Evolutionary conservation across 2,797 vertebrate genomes (phyloP).

Genomic region (Paratrypauchen microcephalus): DNA sequence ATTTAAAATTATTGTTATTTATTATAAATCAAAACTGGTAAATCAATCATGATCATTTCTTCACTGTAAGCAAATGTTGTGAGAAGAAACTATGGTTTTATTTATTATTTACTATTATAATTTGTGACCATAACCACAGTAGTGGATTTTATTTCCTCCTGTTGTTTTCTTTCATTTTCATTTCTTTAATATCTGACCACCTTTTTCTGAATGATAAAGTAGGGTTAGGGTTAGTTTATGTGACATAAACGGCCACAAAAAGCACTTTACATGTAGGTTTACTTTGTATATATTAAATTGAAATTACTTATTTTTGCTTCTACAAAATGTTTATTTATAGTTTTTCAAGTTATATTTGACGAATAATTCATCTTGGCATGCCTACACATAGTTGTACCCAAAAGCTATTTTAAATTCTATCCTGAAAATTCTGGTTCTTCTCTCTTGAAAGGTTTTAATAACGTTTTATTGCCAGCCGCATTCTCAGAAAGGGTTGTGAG

Average conservation of each 20-base stretch:
- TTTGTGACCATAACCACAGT: not conserved
- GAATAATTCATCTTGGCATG: not conserved
- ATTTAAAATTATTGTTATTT: not conserved
- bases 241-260: not conserved
- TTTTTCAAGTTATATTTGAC: too few relatives aligned
- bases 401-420: not conserved
- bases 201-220: not conserved
- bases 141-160: not conserved
- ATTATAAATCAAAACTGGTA: not conserved
- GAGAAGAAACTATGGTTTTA: not conserved
- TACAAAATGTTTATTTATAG: not conserved
- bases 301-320: too few relatives aligned
- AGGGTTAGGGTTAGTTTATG: not conserved
- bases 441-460: not conserved
- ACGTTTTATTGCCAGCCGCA: not conserved
- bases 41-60: not conserved
- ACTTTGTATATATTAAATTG: too few relatives aligned
- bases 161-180: not conserved
- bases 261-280: not conserved
- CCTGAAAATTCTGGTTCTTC: not conserved
- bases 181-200: not conserved
- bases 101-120: not conserved
- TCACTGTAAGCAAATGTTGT: not conserved
- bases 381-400: conserved; percentile 3
- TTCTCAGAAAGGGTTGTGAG: not conserved